These are phyloP conservation scores for Cynopterus brachyotis DNA, from an alignment of 2,113 vertebrate genomes.

Conservation along the genomic window DNA sequence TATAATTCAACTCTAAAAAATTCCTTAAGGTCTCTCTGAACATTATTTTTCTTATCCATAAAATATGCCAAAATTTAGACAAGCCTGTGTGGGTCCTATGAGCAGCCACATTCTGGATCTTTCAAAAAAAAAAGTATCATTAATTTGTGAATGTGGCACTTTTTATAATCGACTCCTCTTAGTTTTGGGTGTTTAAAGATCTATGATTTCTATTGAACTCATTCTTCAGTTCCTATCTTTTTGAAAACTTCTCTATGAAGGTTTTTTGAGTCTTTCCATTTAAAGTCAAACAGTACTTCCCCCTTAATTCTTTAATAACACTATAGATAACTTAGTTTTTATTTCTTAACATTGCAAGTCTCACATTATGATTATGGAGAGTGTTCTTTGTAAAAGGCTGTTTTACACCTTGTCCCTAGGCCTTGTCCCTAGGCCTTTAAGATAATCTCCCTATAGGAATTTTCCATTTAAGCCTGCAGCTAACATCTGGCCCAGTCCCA, in stretches of 20 bases:
- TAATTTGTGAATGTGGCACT: not conserved
- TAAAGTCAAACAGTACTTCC: not conserved
- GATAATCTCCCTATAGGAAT: too few relatives aligned
- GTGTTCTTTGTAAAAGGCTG: too few relatives aligned
- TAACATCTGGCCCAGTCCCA: too few relatives aligned
- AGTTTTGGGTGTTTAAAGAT: not conserved
- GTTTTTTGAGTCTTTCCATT: not conserved
- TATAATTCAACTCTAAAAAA: not conserved
- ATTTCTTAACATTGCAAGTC: not conserved
- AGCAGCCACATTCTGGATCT: not conserved
- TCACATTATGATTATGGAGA: not conserved
- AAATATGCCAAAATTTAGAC: not conserved
- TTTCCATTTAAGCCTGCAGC: too few relatives aligned
- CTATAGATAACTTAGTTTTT: not conserved
- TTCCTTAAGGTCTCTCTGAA: not conserved
- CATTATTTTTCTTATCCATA: not conserved
- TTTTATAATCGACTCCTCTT: not conserved
- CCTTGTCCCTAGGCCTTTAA: too few relatives aligned
- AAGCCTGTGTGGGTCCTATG: not conserved
- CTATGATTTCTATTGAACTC: not conserved
- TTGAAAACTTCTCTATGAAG: not conserved
- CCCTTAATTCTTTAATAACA: not conserved
- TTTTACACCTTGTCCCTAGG: too few relatives aligned
- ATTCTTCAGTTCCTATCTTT: not conserved
- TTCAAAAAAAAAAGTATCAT: not conserved